Base-by-base conservation (phyloP, 2,888 invertebrate species). In the Lasioglossum figueresi region DNA sequence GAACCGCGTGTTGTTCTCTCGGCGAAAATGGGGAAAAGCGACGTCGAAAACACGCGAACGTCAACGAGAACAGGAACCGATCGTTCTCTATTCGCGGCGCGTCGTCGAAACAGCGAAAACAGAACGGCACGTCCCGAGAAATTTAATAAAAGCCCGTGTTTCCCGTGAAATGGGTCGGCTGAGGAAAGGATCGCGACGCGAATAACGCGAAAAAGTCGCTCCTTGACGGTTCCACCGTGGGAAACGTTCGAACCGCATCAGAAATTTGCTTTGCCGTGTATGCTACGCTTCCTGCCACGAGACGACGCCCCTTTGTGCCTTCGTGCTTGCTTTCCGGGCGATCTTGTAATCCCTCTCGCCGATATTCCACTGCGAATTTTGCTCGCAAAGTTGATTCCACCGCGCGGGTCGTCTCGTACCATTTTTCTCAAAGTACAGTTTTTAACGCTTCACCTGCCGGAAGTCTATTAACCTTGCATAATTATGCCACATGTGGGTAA, bases 221-320 rank as follows among this genome's bases (percentile, higher is more conserved):
- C 68, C 68, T 68, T 37, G 76, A 14, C 56, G 82, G 86, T 81
- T 76, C 74, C 68, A 74, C 76, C 90, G 88, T 91, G 88, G 84
- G 89, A 91, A 91, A 87, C 76, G 73, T 71, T 79, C 73, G 79
- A 80, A 66, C 88, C 71, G 82, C 76, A 80, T 85, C 90, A 82
- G 90, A 88, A 90, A 86, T 91, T 91, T 76, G 27, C 84, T 76
- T 45, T 72, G 70, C 79, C 82, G 73, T 80, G 76, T 63, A 63
- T 16, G 63, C 84, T 83, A 85, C 79, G 79, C 84, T 90, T 85
- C 82, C 86, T 79, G 84, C 59, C 80, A 66, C 66, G 86, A 80
- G 84, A 78, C 78, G 43, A 45, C 80, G 71, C 63, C 56, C 74
- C 76, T 59, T 37, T 79, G 71, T 83, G 77, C 84, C 71, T 71